Conservation (phyloP, 1,140 invertebrate genomes). For the Amphibalanus amphitrite region DNA sequence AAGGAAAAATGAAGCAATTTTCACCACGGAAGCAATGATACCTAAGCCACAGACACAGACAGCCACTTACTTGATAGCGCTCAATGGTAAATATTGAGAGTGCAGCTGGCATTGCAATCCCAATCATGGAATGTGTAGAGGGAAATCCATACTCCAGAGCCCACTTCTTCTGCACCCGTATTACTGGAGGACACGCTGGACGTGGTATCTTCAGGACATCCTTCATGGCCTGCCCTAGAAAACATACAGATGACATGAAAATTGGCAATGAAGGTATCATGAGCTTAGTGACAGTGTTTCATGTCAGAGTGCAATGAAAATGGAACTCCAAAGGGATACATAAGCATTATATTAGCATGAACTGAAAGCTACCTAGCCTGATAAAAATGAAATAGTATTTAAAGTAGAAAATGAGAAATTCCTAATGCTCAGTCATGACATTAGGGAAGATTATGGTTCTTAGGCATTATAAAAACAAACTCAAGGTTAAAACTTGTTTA, state of each 20-base stretch:
- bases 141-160: slow-evolving; percentile 82
- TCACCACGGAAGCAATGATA: too few relatives aligned
- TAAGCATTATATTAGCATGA: not conserved
- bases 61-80: slow-evolving; percentile 51
- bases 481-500: too few relatives aligned
- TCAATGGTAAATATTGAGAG: slow-evolving; percentile 57
- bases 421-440: slow-evolving; percentile 1
- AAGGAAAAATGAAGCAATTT: too few relatives aligned
- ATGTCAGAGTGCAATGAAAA: slow-evolving; percentile 3
- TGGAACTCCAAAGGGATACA: too few relatives aligned
- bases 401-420: slow-evolving; percentile 4
- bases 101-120: slow-evolving; percentile 65
- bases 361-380: not conserved
- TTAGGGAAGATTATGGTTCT: too few relatives aligned
- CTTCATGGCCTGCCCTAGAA: slow-evolving; percentile 63
- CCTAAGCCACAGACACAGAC: too few relatives aligned
- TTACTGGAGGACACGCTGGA: slow-evolving; percentile 58
- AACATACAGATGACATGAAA: slow-evolving; percentile 10
- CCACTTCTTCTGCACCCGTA: slow-evolving; percentile 67
- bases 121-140: slow-evolving; percentile 83
- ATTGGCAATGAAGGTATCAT: not conserved
- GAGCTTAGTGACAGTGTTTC: not conserved
- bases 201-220: slow-evolving; percentile 70
- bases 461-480: too few relatives aligned
- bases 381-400: not conserved